These are phyloP conservation scores for Geotria australis DNA, from an alignment of 2,797 vertebrate genomes.

Conservation along the genomic window DNA sequence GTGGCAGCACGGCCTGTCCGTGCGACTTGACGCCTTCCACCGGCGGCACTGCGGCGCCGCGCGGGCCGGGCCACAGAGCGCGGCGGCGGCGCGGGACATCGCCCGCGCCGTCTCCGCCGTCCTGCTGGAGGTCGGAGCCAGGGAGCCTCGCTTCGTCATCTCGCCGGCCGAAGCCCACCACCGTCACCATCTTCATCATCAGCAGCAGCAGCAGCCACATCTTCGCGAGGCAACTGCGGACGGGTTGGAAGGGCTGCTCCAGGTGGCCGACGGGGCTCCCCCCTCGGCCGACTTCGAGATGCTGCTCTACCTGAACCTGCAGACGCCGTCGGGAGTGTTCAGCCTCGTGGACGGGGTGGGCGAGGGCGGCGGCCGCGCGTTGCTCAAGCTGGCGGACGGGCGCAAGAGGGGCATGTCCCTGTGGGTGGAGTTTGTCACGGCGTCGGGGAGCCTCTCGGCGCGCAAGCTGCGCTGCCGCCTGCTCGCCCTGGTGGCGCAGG, in stretches of 20 bases:
- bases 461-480: slow-evolving; percentile 51
- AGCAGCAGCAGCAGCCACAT: no score
- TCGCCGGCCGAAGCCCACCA: slow-evolving; percentile 55
- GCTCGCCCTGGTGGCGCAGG: slow-evolving; percentile 52
- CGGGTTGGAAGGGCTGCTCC: slow-evolving; percentile 6
- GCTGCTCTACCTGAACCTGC: slow-evolving; percentile 47
- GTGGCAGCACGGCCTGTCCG: background rate
- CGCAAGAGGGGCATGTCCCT: slow-evolving; percentile 60
- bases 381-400: slow-evolving; percentile 49
- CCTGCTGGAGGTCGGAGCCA: slow-evolving; percentile 50
- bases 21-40: background rate
- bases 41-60: background rate
- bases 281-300: slow-evolving; percentile 54
- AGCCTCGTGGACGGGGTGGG: slow-evolving; percentile 64
- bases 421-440: slow-evolving; percentile 66
- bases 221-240: no score
- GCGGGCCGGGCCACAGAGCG: no score
- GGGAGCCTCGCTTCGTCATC: slow-evolving; percentile 58
- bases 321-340: slow-evolving; percentile 31
- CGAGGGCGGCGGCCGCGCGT: slow-evolving; percentile 35
- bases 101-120: slow-evolving; percentile 58
- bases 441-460: slow-evolving; percentile 50
- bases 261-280: slow-evolving; percentile 39
- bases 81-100: slow-evolving; percentile 21
- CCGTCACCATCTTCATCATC: slow-evolving; percentile 7